phyloP scores from a whole-genome alignment of 2,888 invertebrate genomes.

The Eumacrocentrus americanus region DNA sequence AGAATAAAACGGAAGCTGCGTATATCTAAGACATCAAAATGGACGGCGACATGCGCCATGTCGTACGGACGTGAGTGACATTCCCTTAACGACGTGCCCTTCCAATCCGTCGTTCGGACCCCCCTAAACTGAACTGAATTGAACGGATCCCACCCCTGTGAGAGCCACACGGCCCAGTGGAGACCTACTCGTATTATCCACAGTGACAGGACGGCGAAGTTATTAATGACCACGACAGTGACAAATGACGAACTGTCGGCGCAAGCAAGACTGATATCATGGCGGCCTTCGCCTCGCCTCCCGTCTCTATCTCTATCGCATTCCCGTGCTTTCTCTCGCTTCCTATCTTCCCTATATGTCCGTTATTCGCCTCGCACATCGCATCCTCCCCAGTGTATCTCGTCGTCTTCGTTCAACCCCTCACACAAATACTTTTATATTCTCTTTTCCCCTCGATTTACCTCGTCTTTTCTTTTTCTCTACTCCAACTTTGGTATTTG shows the following conservation, averaged over 20 bases:
- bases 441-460: slow-evolving; percentile 24
- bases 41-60: slow-evolving; percentile 53
- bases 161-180: slow-evolving; percentile 43
- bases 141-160: slow-evolving; percentile 57
- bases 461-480: slow-evolving; percentile 39
- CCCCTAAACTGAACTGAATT: slow-evolving; percentile 60
- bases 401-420: slow-evolving; percentile 22
- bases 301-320: slow-evolving; percentile 40
- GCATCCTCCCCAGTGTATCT: slow-evolving; percentile 14
- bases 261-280: slow-evolving; percentile 63
- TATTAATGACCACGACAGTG: slow-evolving; percentile 62
- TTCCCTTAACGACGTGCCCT: slow-evolving; percentile 60
- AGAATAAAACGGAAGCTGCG: not conserved
- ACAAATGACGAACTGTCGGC: slow-evolving; percentile 63
- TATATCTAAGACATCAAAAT: slow-evolving; percentile 45
- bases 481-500: slow-evolving; percentile 29
- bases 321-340: slow-evolving; percentile 35
- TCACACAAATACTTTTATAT: slow-evolving; percentile 16
- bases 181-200: slow-evolving; percentile 61
- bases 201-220: slow-evolving; percentile 62
- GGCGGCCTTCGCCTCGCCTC: slow-evolving; percentile 58
- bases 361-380: slow-evolving; percentile 12
- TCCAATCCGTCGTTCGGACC: slow-evolving; percentile 55
- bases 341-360: slow-evolving; percentile 33
- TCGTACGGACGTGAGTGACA: slow-evolving; percentile 58